Evolutionary conservation across 2,113 vertebrate species (phyloP).

Genomic region (Poecile atricapillus): DNA sequence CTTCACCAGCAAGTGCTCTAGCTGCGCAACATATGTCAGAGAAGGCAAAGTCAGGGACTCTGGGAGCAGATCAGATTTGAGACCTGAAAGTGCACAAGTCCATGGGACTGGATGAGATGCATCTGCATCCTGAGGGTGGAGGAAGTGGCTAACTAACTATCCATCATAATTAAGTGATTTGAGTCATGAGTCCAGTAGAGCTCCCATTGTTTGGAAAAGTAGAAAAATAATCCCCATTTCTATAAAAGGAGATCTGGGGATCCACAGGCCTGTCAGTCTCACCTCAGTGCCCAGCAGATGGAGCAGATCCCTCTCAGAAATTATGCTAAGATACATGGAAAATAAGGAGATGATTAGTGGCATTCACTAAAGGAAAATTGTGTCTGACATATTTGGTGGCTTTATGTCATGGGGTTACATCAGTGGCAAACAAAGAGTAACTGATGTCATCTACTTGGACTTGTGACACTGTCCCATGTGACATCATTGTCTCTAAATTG

Average conservation of each 20-base stretch:
- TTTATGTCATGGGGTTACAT: not conserved
- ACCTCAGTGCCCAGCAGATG: not conserved
- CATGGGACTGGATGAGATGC: not conserved
- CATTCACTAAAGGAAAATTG: not conserved
- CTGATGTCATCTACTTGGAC: not conserved
- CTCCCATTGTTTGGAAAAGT: not conserved
- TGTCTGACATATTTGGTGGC: not conserved
- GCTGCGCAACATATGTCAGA: too few species aligned
- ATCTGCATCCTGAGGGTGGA: not conserved
- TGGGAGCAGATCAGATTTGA: not conserved
- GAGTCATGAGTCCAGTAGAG: not conserved
- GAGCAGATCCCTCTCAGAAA: not conserved
- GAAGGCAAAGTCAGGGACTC: not conserved
- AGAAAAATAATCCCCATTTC: not conserved
- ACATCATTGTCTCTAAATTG: not conserved
- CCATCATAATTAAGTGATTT: not conserved
- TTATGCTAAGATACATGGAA: not conserved
- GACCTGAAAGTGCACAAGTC: not conserved
- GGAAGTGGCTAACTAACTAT: not conserved
- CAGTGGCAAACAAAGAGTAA: not conserved
- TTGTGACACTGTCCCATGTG: not conserved
- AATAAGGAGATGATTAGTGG: not conserved
- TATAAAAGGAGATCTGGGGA: not conserved
- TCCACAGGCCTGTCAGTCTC: not conserved
- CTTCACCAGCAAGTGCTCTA: not conserved